Base-by-base conservation (phyloP, 2,888 invertebrate species). In the Cepaea hortensis region DNA sequence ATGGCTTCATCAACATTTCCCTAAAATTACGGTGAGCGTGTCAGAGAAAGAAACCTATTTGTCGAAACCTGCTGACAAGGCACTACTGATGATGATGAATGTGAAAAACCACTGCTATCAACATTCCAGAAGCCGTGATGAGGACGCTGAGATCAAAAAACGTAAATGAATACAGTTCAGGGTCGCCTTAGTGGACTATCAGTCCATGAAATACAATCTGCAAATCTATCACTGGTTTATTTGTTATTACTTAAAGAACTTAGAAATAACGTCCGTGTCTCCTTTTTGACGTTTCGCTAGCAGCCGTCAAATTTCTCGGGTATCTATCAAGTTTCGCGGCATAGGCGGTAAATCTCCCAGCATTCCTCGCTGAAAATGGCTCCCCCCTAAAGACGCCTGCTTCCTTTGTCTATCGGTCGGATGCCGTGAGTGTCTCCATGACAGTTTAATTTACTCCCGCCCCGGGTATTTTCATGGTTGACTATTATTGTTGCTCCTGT, bases 401-500 rank as follows among this genome's bases (percentile, higher is more conserved):
- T 62, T 62, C 62, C 35, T 15, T 55, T 62, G 79, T 79, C 79
- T 79, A 62, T 79, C 79, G 62, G 55, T 79, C 35, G 62, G 77
- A 62, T 62, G 62, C 62, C 35, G 79, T 3, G 79, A 77, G 15
- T 62, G 61, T 62, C 23, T 23, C 62, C 55, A 35, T 79, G 79
- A 79, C 79, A 79, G 79, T 79, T 79, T 79, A 61, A 62, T 79
- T 79, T 79, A 62, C 62, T 79, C 79, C 79, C 35, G 13, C 62
- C 13, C 23, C 79, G 35, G 61, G 35, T 79, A 62, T 13, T 62
- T 13, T 62, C 79, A 11, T 6, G 15, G 79, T 62, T 62, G 79
- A 79, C 62, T 79, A 35, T 79, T 62, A 62, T 35, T 79, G 62
- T 62, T 79, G 79, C 62, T 79, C 62, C 15, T 62, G 79, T 79